Conservation (phyloP, 2,797 vertebrate genomes). For the Esox masquinongy region DNA sequence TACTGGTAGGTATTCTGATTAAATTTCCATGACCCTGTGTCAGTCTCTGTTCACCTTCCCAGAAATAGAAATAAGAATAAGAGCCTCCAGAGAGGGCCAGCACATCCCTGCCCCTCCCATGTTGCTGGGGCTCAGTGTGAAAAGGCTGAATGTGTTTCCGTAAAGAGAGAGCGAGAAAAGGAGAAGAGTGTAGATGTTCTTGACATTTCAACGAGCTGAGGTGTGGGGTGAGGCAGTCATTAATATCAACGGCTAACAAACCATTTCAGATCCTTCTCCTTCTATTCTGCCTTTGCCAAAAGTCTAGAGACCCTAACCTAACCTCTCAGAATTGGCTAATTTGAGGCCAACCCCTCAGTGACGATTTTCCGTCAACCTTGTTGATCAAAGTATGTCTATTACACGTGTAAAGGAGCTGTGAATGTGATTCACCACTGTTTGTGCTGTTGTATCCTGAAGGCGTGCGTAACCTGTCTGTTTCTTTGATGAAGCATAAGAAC, state of each 20-base stretch:
- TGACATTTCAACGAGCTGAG: conserved; percentile 73
- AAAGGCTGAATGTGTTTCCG: conserved; percentile 71
- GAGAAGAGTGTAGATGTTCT: conserved; percentile 53
- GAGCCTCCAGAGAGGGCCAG: conserved; percentile 3
- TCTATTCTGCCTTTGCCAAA: conserved; percentile 19
- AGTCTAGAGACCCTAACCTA: conserved; percentile 37
- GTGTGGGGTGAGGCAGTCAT: conserved; percentile 48
- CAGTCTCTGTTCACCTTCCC: conserved; percentile 27
- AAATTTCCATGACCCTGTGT: conserved; percentile 58
- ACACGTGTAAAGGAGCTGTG: not conserved
- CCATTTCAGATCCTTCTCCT: conserved; percentile 38
- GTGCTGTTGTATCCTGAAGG: not conserved
- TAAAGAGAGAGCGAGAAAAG: conserved; percentile 52
- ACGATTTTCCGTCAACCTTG: not conserved
- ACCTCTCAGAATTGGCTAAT: not conserved
- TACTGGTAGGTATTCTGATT: conserved; percentile 55
- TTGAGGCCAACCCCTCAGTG: not conserved
- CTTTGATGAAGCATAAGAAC: not conserved
- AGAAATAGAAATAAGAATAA: conserved; percentile 22
- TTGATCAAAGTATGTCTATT: not conserved
- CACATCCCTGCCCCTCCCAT: not conserved
- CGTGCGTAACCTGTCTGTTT: not conserved
- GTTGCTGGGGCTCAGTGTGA: conserved; percentile 24
- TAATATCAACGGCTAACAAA: conserved; percentile 66
- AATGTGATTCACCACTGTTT: not conserved